These are phyloP conservation scores for Limanda limanda DNA, from an alignment of 2,113 vertebrate genomes.

Conservation along the genomic window DNA sequence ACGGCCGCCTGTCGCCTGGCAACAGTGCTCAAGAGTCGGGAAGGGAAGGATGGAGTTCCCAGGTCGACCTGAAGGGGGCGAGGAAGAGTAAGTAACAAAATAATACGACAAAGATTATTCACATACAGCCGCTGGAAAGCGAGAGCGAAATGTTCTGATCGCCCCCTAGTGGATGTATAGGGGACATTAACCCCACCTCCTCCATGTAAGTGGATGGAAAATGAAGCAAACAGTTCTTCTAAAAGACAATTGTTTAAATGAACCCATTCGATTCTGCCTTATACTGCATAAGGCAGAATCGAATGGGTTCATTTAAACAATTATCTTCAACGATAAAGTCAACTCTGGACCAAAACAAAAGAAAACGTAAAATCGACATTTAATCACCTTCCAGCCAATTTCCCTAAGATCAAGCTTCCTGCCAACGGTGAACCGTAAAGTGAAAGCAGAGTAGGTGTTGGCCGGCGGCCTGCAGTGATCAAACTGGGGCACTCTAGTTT, in stretches of 20 bases:
- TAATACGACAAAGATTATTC: not conserved
- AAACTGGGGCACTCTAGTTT: no score
- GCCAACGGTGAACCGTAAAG: slow-evolving; percentile 1
- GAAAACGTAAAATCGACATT: not conserved
- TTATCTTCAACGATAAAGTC: not conserved
- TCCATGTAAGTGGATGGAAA: not conserved
- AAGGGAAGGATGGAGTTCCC: slow-evolving; percentile 87
- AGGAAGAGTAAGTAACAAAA: not conserved
- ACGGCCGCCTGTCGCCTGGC: slow-evolving; percentile 88
- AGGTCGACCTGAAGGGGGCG: slow-evolving; percentile 88
- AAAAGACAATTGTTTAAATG: no score
- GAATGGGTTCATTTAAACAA: no score
- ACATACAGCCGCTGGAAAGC: not conserved
- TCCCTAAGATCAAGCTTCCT: slow-evolving; percentile 22
- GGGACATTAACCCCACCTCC: not conserved
- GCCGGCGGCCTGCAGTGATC: no score
- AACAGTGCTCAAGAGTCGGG: slow-evolving; percentile 82
- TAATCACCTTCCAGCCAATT: not conserved
- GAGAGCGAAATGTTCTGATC: no score
- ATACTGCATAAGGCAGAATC: no score
- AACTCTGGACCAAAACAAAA: not conserved
- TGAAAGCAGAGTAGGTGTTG: no score
- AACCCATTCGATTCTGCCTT: no score
- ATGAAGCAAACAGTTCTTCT: not conserved
- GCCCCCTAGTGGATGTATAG: no score